Evolutionary conservation across 64 coral and sea anemone genomes (phyloP).

Genomic region (Montipora cactus): DNA sequence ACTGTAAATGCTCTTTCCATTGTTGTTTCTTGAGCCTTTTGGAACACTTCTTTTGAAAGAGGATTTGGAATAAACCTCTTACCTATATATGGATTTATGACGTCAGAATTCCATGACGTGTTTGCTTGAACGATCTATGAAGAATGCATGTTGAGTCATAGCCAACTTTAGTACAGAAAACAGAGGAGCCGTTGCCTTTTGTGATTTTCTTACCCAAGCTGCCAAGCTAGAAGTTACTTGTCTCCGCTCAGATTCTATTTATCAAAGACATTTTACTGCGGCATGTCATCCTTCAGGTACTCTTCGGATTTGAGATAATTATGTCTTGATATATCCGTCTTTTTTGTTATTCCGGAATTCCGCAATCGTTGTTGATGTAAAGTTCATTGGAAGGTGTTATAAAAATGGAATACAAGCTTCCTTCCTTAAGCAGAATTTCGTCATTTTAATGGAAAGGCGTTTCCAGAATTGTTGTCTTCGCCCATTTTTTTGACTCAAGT

Average conservation of each 20-base stretch:
- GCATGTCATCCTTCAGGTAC: slow-evolving; percentile 13
- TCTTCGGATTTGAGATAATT: not conserved
- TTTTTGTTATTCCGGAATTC: slow-evolving; percentile 46
- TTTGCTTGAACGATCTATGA: slow-evolving; percentile 18
- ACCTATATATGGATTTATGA: slow-evolving; percentile 9
- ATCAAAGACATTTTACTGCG: not conserved
- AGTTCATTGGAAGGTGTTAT: not conserved
- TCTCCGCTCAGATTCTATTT: not conserved
- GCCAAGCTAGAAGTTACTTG: not conserved
- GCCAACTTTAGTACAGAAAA: not conserved
- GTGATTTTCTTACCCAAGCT: not conserved
- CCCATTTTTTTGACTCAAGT: no score
- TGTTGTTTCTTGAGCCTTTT: slow-evolving; percentile 13
- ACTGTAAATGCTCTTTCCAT: not conserved
- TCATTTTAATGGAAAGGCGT: not conserved
- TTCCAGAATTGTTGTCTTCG: no score
- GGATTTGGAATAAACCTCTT: slow-evolving; percentile 46
- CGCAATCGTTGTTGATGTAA: slow-evolving; percentile 1
- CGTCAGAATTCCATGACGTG: slow-evolving; percentile 26
- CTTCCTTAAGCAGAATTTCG: not conserved
- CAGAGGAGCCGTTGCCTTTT: not conserved
- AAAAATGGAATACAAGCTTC: not conserved
- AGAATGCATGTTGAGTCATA: not conserved
- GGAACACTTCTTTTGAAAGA: not conserved
- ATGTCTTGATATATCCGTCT: slow-evolving; percentile 23